These are phyloP conservation scores for Bombycilla garrulus DNA, from an alignment of 2,113 vertebrate species.

Conservation along the genomic window DNA sequence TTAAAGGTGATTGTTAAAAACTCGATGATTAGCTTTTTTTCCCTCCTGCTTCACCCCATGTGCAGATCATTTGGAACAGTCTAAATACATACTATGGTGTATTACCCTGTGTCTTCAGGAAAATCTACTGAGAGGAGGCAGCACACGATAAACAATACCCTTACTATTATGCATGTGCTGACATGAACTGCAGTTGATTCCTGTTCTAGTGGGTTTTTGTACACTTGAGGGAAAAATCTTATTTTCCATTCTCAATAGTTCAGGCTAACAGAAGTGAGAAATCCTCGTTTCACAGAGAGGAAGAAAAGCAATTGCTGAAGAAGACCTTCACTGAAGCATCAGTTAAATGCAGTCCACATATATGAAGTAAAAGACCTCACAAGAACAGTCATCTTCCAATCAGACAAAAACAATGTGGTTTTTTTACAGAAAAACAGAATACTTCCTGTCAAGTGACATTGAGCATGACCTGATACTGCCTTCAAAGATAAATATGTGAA, in stretches of 20 bases:
- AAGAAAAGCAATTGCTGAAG: neutral
- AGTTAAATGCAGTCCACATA: neutral
- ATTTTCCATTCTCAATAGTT: neutral
- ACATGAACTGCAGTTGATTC: neutral
- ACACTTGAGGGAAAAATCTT: neutral
- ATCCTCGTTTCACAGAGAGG: neutral
- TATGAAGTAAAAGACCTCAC: neutral
- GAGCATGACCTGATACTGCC: neutral
- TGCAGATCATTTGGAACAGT: neutral
- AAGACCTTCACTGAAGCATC: neutral
- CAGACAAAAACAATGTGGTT: neutral
- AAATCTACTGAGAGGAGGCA: neutral
- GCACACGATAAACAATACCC: neutral
- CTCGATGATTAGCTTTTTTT: neutral
- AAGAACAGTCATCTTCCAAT: neutral
- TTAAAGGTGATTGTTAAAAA: neutral
- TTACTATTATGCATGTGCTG: neutral
- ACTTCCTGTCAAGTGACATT: neutral
- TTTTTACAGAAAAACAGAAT: neutral
- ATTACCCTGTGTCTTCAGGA: neutral
- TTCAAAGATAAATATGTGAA: neutral
- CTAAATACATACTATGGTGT: neutral
- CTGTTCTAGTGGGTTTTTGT: neutral
- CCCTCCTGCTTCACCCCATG: neutral
- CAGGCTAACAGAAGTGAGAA: neutral